Base-by-base conservation (phyloP, 2,888 invertebrate genomes). In the Crepidodera aurea region DNA sequence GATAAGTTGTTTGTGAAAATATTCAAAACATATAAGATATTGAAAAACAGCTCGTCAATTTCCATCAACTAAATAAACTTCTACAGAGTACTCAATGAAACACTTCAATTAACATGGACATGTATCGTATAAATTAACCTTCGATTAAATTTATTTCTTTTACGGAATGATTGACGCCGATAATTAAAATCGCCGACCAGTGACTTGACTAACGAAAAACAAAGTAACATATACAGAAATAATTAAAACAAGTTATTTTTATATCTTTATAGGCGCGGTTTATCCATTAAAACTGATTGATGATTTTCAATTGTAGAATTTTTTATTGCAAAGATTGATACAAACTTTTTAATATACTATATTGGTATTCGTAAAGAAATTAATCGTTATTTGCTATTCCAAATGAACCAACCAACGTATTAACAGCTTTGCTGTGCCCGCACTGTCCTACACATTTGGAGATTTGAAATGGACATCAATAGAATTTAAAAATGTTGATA, bases 171-270 rank as follows among this genome's bases (percentile, higher is more conserved):
- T 48, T 22, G 48, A 48, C 25, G 27, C n/a, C 13, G 13, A 48
- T 48, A 48, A 48, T 48, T 48, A 48, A 48, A 48, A 48, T 48
- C 48, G 12, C 27, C 8, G 48, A 48, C 25, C 48, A 18, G 27
- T 12, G 8, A 25, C 25, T 25, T 48, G 25, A 48, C 48, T 48
- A 48, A 25, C 48, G 6, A 27, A 13, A 22, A 22, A 48, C 48
- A 48, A 27, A 18, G 22, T 25, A 15, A 15, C 12, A 18, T 48
- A 25, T 10, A 16, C 39, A 29, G 10, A 10, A 29, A 29, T 42
- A 42, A 42, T 42, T 15, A 42, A 42, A 6, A 3, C 6, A 1
- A 18, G 42, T 42, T 42, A 42, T 42, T 42, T 42, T 42, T 42
- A 42, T 22, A 22, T 22, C 13, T 8, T 18, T 16, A n/a, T 7